Conservation (phyloP, 2,797 vertebrate genomes). For the Synanceia verrucosa region DNA sequence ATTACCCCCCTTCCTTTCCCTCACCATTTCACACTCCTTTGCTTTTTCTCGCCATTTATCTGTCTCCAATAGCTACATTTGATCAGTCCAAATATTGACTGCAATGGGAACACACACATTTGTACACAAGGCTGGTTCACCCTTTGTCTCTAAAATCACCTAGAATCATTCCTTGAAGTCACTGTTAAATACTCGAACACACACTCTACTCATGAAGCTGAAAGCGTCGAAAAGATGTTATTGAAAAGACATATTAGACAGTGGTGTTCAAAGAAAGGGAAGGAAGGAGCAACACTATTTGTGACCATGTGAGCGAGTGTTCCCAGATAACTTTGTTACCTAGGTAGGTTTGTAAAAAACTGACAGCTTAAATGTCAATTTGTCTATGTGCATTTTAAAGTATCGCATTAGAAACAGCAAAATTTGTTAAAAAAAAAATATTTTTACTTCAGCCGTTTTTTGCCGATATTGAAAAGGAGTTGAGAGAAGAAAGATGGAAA, state of each 20-base stretch:
- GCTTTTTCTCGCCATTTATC: constrained; percentile 34
- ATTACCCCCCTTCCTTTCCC: neutral
- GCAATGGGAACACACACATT: neutral
- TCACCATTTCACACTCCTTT: constrained; percentile 30
- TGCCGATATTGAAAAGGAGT: too few relatives aligned
- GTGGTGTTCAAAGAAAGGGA: neutral
- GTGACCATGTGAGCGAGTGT: neutral
- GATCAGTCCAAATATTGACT: constrained; percentile 32
- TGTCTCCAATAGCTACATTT: constrained; percentile 41
- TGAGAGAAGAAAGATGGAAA: too few relatives aligned
- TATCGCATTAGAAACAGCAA: too few relatives aligned
- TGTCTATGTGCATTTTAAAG: neutral
- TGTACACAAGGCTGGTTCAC: neutral
- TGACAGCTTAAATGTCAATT: neutral
- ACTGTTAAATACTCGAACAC: neutral
- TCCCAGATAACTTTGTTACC: neutral
- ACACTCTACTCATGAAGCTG: neutral
- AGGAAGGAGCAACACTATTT: neutral
- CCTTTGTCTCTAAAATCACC: neutral
- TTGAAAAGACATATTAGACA: neutral
- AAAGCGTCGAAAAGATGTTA: neutral
- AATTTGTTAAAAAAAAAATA: too few relatives aligned
- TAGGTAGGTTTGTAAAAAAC: neutral
- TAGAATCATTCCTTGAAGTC: neutral
- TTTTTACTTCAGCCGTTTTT: too few relatives aligned